Evolutionary conservation across 2,797 vertebrate species (phyloP).

Genomic region (Tapirus indicus): DNA sequence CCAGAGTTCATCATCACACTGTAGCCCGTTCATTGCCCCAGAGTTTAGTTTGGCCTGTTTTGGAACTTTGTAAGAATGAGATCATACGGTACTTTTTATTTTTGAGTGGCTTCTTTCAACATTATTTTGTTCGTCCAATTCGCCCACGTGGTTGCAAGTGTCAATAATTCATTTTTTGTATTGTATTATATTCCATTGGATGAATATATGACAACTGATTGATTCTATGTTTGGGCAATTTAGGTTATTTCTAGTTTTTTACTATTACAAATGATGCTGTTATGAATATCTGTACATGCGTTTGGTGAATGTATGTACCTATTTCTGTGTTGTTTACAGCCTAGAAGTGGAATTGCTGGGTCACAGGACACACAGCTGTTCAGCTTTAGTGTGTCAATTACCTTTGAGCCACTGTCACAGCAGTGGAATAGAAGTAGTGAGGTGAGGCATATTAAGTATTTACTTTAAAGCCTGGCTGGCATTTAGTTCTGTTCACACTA

Average conservation of each 20-base stretch:
- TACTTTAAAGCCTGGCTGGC: neutral
- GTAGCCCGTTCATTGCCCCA: accelerated
- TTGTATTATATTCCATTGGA: neutral
- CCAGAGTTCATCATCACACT: accelerated
- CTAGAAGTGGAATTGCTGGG: neutral
- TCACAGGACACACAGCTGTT: neutral
- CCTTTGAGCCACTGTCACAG: neutral
- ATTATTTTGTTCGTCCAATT: neutral
- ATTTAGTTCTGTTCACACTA: neutral
- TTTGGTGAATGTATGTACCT: neutral
- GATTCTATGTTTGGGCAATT: neutral
- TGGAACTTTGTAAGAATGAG: neutral
- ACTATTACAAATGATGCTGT: neutral
- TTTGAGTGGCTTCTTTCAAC: neutral
- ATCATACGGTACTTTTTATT: neutral
- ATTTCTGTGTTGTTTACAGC: neutral
- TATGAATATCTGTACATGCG: neutral
- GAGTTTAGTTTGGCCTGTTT: neutral
- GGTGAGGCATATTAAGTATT: neutral
- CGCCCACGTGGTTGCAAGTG: neutral
- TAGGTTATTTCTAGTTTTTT: neutral
- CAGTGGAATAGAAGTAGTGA: neutral
- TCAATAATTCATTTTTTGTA: neutral
- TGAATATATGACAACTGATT: neutral
- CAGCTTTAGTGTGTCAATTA: neutral